phyloP scores from a whole-genome alignment of 2,113 vertebrate genomes.

The Oceanites oceanicus region DNA sequence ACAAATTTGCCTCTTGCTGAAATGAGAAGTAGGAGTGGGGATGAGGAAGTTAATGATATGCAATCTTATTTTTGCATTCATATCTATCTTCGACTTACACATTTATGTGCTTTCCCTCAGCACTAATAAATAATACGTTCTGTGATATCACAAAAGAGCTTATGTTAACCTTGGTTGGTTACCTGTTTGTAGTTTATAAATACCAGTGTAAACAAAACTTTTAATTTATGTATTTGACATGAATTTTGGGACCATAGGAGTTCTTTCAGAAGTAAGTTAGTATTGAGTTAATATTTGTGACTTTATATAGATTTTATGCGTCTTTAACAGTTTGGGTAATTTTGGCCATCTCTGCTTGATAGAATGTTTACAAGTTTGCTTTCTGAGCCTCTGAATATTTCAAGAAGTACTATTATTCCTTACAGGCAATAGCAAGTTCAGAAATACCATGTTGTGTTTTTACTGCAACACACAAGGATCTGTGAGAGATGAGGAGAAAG shows the following conservation, averaged over 20 bases:
- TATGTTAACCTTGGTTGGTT: not conserved
- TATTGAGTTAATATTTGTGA: not conserved
- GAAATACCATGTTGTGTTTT: not conserved
- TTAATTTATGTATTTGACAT: not conserved
- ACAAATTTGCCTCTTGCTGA: not conserved
- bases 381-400: not conserved
- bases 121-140: not conserved
- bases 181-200: not conserved
- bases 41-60: not conserved
- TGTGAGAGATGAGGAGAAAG: not conserved
- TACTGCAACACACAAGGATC: not conserved
- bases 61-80: not conserved
- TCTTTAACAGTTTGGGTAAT: not conserved
- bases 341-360: not conserved
- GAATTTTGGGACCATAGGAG: not conserved
- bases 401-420: not conserved
- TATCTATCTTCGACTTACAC: not conserved
- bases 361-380: not conserved
- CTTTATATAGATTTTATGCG: not conserved
- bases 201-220: not conserved
- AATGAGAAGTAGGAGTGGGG: not conserved
- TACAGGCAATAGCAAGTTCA: not conserved
- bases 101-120: not conserved
- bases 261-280: not conserved
- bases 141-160: not conserved